phyloP scores from a whole-genome alignment of 2,113 vertebrate genomes.

The Lontra canadensis region DNA sequence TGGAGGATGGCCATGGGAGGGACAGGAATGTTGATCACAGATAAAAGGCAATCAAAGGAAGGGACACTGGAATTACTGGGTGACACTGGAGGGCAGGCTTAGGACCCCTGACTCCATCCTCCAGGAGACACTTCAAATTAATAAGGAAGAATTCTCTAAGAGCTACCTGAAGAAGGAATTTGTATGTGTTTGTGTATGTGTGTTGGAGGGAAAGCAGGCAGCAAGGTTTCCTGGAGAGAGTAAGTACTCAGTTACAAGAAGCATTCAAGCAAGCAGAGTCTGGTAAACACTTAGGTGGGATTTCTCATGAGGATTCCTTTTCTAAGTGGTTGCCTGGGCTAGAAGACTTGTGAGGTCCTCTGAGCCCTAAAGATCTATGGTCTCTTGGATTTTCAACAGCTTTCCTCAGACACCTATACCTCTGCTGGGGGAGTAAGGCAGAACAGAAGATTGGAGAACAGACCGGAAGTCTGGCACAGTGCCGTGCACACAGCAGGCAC shows the following conservation, averaged over 20 bases:
- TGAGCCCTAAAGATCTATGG: not conserved
- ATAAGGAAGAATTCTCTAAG: not conserved
- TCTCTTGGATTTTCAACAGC: constrained; percentile 46
- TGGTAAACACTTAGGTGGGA: not conserved
- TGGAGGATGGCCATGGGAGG: not conserved
- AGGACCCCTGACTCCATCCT: not conserved
- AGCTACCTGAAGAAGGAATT: not conserved
- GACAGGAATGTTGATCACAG: not conserved
- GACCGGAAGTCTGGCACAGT: constrained; percentile 22
- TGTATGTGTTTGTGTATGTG: not conserved
- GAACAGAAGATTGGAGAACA: constrained; percentile 18
- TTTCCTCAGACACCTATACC: not conserved
- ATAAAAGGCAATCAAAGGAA: not conserved
- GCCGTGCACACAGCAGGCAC: not conserved
- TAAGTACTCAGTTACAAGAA: not conserved
- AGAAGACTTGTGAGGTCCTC: not conserved
- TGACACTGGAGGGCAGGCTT: not conserved
- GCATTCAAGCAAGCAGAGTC: not conserved
- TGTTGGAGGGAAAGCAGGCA: not conserved
- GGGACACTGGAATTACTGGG: not conserved
- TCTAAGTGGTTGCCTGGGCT: not conserved
- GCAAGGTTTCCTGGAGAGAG: not conserved
- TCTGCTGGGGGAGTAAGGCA: constrained; percentile 24
- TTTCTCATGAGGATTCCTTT: constrained; percentile 34
- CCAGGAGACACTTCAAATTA: not conserved